Evolutionary conservation across 2,113 vertebrate genomes (phyloP), one percentile per base, ranked within the genome.

Genomic region (Thomomys bottae): DNA sequence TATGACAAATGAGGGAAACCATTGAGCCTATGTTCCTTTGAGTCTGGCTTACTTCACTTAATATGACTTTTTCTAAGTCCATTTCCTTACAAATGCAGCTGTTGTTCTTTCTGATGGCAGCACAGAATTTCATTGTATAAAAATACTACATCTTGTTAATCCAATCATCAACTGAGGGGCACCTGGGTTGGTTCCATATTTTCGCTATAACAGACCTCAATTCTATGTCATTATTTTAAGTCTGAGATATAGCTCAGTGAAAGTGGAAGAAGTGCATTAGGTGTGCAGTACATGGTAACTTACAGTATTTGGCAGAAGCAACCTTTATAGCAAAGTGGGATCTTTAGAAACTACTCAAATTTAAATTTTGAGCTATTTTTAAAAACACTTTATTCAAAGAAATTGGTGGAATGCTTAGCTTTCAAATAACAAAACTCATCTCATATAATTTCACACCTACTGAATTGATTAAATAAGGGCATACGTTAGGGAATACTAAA

Each of bases 381-480:
- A 36, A 70, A 45, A 84, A 17, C 6, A 82, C 20, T 79, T n/a
- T 28, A 68, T 14, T 49, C 67, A 34, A 68, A 71, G 8, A 88
- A 81, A 84, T 34, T 4, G n/a, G 6, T 63, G 6, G 0, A 59
- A 34, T 83, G 9, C 64, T 38, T 82, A 77, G 18, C 82, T 89
- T 83, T 49, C 3, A 61, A 94, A 84, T 17, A 84, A 64, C 9
- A 73, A 83, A 92, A 1, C 6, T 79, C 4, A 36, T 84, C 89
- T 89, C 9, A 38, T 34, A 24, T 61, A 76, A 79, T 61, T 78
- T 70, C 21, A 85, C 36, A 71, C 57, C 91, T 88, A 86, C 11
- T 88, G 40, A 83, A 63, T 73, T 82, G 54, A 90, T 87, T 72
- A 81, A 95, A 66, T 87, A 73, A 79, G 38, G 26, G 3, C 81